Evolutionary conservation across 2,113 vertebrate species (phyloP).

Genomic region (Otus sunia): DNA sequence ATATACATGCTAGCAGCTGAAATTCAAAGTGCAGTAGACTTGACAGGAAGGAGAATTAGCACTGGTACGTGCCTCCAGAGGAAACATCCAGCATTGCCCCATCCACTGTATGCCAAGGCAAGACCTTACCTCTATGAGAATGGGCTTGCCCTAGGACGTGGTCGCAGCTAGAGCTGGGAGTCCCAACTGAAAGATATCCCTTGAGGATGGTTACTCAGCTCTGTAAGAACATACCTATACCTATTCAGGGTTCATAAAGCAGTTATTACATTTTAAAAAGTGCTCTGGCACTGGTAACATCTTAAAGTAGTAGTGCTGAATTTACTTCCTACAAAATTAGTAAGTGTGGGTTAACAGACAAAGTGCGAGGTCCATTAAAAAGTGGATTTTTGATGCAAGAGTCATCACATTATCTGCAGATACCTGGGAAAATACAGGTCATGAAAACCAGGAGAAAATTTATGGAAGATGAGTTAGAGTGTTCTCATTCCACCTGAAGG

Average conservation of each 20-base stretch:
- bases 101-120: background rate
- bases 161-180: background rate
- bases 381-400: background rate
- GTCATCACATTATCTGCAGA: background rate
- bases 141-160: accelerated
- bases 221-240: background rate
- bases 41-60: background rate
- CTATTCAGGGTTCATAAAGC: background rate
- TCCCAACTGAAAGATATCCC: background rate
- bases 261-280: background rate
- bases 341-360: background rate
- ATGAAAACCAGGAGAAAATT: background rate
- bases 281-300: background rate
- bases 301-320: background rate
- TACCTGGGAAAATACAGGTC: background rate
- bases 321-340: background rate
- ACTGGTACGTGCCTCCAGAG: background rate
- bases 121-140: background rate
- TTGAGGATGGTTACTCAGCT: background rate
- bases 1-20: background rate
- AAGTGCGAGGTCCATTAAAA: background rate
- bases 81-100: background rate
- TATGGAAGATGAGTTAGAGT: background rate
- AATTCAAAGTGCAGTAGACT: background rate
- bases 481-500: background rate